Base-by-base conservation (phyloP, 2,888 invertebrate species). In the Habrosyne pyritoides region DNA sequence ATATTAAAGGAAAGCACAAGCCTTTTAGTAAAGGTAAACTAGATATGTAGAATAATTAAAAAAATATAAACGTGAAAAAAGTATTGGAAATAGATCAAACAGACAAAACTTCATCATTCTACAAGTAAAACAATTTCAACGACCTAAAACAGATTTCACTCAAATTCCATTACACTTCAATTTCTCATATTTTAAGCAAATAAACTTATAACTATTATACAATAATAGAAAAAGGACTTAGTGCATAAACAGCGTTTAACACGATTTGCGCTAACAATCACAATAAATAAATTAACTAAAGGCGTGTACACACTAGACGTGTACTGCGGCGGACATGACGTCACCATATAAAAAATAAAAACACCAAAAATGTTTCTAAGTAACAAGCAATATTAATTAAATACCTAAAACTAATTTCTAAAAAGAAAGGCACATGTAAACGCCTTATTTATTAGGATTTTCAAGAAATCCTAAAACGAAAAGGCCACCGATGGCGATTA, bases 201-300 rank as follows among this genome's bases (percentile, higher is more conserved):
- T 42, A n/a, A n/a, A 18, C 42, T 42, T 42, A 42, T 2, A 36
- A 33, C 14, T 18, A n/a, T n/a, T n/a, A n/a, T 42, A 42, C 14
- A 18, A 42, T 8, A 42, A 42, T 42, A 42, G 42, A 42, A 42
- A 42, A 42, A 42, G 42, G 14, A 18, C 42, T 14, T 42, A 42
- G 42, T 42, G 42, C 42, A 42, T 42, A 18, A 18, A 12, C 42
- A 42, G 42, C 42, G 42, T 42, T 42, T 42, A 6, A 42, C 42
- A 42, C 18, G 18, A 42, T 42, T 42, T 42, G 42, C 42, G 42
- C 42, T 42, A 42, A 42, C 42, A 42, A 42, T 42, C 42, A 42
- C 18, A 18, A 42, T 42, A 42, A 18, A 42, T 18, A 42, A 42
- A 8, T 18, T 42, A 42, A 42, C 42, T 42, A 42, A 42, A 42